Base-by-base conservation (phyloP, 2,888 invertebrate species). In the Chouioia cunea region DNA sequence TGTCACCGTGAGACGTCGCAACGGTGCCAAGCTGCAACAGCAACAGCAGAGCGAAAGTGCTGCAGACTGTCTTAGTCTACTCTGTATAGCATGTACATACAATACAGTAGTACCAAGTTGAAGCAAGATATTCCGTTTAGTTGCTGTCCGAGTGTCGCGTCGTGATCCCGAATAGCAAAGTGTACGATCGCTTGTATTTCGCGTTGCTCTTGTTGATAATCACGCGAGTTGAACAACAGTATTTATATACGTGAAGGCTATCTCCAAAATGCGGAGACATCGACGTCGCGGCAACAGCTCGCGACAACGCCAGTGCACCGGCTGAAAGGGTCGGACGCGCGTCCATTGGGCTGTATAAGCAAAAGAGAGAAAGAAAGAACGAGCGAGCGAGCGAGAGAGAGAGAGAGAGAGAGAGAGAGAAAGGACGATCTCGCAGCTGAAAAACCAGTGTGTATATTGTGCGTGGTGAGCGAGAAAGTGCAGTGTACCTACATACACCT, bases 261-360 rank as follows among this genome's bases (percentile, higher is more conserved):
- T 10, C 36, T 36, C 10, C 36, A 36, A 36, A 36, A 36, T 36
- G 36, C 36, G 36, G 36, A 36, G 36, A 36, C 36, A 6, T 36
- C 2, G 36, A 54, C 44, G 53, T 62, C 56, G 70, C 54, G 58
- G 60, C 12, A n/a, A 4, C 60, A 67, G 58, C 65, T 71, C 62
- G 75, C 71, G 73, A 65, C 75, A 57, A 74, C 69, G 68, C 56
- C 59, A 71, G 20, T 64, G 48, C 62, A 63, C 68, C 68, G 68
- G 68, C 44, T 63, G 57, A 66, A 27, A 12, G 58, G 43, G 47
- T 43, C 20, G 53, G 44, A 36, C 60, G 48, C 65, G 70, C 65
- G 70, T 65, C 70, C 69, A 65, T 65, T 64, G 65, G 54, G 44
- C 48, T 36, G 22, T 36, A 36, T 12, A 43, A 8, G 56, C n/a